Conservation (phyloP, 2,888 invertebrate species). For the Helleia helle region DNA sequence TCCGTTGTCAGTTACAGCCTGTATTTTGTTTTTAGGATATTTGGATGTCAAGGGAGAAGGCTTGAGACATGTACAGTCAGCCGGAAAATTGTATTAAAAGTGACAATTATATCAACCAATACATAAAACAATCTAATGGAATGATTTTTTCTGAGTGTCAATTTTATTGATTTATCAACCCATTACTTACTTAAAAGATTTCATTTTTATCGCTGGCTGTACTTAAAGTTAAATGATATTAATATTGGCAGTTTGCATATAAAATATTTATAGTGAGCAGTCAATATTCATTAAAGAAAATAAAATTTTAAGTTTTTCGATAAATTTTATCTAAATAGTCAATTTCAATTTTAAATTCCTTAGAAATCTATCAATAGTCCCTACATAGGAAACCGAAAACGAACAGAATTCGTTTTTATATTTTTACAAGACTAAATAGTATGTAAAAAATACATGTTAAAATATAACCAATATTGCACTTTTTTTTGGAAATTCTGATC, state of each 20-base stretch:
- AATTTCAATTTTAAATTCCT: conserved; percentile 11
- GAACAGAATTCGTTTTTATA: not conserved
- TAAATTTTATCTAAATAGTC: conserved; percentile 10
- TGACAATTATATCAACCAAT: no score
- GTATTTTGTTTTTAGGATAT: conserved; percentile 23
- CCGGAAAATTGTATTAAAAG: no score
- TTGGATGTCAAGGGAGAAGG: not conserved
- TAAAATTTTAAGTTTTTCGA: not conserved
- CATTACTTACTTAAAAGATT: no score
- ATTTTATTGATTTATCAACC: no score
- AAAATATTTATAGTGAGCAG: not conserved
- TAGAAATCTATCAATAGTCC: not conserved
- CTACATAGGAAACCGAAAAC: not conserved
- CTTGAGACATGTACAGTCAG: not conserved
- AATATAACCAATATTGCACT: not conserved
- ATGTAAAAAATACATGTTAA: not conserved
- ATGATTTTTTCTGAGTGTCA: no score
- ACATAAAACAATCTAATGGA: no score
- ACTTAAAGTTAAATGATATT: not conserved
- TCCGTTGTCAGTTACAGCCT: conserved; percentile 70
- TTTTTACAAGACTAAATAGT: not conserved
- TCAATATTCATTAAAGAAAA: not conserved
- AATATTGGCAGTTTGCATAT: not conserved
- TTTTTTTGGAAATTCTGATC: no score
- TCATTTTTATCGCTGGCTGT: no score